These are phyloP conservation scores for Cavia aperea DNA, from an alignment of 2,113 vertebrate species.

Conservation along the genomic window DNA sequence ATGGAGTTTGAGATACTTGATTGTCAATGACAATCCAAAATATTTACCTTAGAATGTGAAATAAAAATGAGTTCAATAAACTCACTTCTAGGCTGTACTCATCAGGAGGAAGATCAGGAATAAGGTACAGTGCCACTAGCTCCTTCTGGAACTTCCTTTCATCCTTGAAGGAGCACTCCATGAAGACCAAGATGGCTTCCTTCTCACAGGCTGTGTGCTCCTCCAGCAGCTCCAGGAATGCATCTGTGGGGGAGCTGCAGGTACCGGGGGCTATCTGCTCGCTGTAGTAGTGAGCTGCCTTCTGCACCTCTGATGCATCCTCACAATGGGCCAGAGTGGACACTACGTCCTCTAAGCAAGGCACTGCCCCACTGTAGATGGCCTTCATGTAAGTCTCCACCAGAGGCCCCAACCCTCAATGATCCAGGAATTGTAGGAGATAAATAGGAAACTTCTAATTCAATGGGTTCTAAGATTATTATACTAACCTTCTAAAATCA, in stretches of 20 bases:
- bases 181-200: conserved; percentile 66
- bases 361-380: too few relatives aligned
- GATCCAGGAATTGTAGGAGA: not conserved
- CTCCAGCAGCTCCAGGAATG: conserved; percentile 36
- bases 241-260: conserved; percentile 57
- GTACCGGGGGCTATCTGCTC: conserved; percentile 32
- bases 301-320: conserved; percentile 61
- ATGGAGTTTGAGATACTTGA: too few relatives aligned
- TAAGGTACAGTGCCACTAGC: conserved; percentile 48
- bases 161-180: conserved; percentile 70
- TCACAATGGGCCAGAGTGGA: conserved; percentile 20
- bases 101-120: not conserved
- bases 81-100: not conserved
- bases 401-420: conserved; percentile 52
- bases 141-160: conserved; percentile 43
- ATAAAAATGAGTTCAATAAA: not conserved
- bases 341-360: too few relatives aligned
- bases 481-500: not conserved
- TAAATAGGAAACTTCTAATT: not conserved
- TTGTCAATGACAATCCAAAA: not conserved
- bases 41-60: not conserved
- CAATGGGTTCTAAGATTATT: not conserved
- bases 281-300: conserved; percentile 55
- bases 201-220: conserved; percentile 48
- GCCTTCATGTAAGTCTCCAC: too few relatives aligned